A percentile compares a stretch with the other conserved stretches of the same genome.
Conservation (phyloP, 1,140 invertebrate species). For the Ips nitidus region DNA sequence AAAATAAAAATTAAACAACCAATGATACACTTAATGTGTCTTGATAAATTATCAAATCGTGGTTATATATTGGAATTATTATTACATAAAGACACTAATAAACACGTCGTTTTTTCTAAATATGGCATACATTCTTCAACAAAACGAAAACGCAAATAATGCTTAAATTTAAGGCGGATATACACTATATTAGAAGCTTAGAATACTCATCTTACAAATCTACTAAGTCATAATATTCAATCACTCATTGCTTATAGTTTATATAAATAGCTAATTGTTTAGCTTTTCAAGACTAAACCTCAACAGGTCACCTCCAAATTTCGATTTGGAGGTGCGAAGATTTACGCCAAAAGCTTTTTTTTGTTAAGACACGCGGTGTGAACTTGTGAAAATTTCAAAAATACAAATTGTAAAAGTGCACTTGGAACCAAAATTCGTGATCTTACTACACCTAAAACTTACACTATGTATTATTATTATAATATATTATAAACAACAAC, state of each 20-base stretch:
- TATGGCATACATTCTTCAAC: conserved; percentile 33
- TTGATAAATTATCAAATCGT: conserved; percentile 6
- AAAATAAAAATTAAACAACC: conserved; percentile 19
- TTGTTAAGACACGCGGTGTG: conserved; percentile 37
- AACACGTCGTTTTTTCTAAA: conserved; percentile 19
- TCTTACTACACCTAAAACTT: conserved; percentile 10
- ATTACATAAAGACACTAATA: conserved; percentile 1
- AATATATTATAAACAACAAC: neutral
- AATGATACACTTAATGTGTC: conserved; percentile 7
- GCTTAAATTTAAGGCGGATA: conserved; percentile 5
- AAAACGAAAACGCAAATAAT: conserved; percentile 21
- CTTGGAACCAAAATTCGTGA: conserved; percentile 13
- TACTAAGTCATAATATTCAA: conserved; percentile 21
- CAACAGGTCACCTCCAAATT: neutral
- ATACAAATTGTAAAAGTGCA: conserved; percentile 30
- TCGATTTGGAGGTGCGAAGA: conserved; percentile 15
- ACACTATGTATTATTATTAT: conserved; percentile 7
- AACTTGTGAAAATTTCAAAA: conserved; percentile 34
- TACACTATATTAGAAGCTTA: conserved; percentile 17
- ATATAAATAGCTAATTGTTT: conserved; percentile 18
- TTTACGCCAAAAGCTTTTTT: conserved; percentile 31
- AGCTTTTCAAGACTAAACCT: conserved; percentile 33
- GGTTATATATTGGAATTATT: neutral
- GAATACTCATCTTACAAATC: conserved; percentile 22
- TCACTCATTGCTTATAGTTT: conserved; percentile 30